These are phyloP conservation scores for Microctonus aethiopoides DNA, from an alignment of 2,888 invertebrate species.

Conservation along the genomic window DNA sequence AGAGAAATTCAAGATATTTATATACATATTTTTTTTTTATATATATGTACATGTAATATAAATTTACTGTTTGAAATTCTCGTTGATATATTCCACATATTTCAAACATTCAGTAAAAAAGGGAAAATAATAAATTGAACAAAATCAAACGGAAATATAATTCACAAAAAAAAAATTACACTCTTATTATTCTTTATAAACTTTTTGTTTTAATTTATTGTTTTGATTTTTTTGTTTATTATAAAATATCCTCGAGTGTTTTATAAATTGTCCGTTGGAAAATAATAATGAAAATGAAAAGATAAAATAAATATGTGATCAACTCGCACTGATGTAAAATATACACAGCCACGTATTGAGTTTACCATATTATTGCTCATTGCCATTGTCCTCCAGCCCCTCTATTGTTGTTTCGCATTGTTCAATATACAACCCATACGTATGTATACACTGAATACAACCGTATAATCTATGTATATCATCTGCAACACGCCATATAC, in stretches of 20 bases:
- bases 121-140: background rate
- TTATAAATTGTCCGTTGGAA: constrained; percentile 15
- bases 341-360: background rate
- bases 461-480: background rate
- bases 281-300: background rate
- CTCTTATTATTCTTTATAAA: background rate
- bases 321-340: background rate
- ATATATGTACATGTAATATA: background rate
- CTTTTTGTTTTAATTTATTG: too few species aligned
- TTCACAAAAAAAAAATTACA: background rate
- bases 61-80: too few species aligned
- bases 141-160: background rate
- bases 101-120: background rate
- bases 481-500: background rate
- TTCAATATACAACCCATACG: constrained; percentile 6
- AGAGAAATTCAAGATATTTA: constrained; percentile 12
- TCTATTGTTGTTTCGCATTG: constrained; percentile 10
- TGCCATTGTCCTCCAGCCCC: constrained; percentile 17
- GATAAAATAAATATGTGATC: constrained; percentile 12
- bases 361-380: constrained; percentile 25
- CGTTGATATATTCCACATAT: background rate
- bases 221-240: too few species aligned
- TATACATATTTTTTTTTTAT: background rate
- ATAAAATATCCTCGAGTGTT: background rate
- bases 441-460: background rate